Percentiles rank a stretch among this genome's conserved stretches.
These are phyloP conservation scores for Cremastinae sp. DNA, from an alignment of 2,888 invertebrate genomes.

Conservation along the genomic window DNA sequence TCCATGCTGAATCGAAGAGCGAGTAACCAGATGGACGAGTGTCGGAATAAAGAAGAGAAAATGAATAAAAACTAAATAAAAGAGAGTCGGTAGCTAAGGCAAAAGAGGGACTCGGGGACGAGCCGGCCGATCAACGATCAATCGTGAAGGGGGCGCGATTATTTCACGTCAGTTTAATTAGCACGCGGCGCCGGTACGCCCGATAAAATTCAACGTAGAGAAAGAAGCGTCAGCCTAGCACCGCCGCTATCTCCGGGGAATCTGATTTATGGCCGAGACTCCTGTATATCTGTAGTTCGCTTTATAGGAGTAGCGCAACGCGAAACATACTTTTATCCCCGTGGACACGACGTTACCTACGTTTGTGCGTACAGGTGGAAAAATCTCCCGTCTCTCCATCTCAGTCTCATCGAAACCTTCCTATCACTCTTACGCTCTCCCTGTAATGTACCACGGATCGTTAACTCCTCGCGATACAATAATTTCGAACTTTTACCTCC, in stretches of 20 bases:
- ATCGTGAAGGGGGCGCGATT: conserved; percentile 78
- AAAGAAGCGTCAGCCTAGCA: conserved; percentile 70
- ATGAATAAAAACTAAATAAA: conserved; percentile 12
- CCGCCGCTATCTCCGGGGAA: conserved; percentile 77
- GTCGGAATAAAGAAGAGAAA: not conserved
- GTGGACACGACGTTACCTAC: conserved; percentile 12
- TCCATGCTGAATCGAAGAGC: conserved; percentile 14
- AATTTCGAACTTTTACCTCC: conserved; percentile 23
- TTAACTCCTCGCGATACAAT: conserved; percentile 39
- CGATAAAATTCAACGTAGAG: conserved; percentile 77
- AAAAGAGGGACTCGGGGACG: conserved; percentile 64
- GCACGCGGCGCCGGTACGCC: conserved; percentile 77
- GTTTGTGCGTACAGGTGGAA: conserved; percentile 38
- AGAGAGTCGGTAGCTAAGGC: conserved; percentile 33
- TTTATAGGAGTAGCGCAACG: conserved; percentile 16
- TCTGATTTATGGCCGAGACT: conserved; percentile 77
- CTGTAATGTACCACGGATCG: conserved; percentile 19
- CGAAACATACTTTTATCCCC: conserved; percentile 10
- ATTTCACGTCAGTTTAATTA: conserved; percentile 80
- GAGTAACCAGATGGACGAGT: conserved; percentile 19
- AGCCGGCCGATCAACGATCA: conserved; percentile 78
- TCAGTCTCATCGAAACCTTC: no score
- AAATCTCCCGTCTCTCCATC: not conserved
- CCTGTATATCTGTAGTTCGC: conserved; percentile 67
- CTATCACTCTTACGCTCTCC: conserved; percentile 8